Conservation (phyloP, 2,888 invertebrate genomes). For the Pharmacophagus antenor region DNA sequence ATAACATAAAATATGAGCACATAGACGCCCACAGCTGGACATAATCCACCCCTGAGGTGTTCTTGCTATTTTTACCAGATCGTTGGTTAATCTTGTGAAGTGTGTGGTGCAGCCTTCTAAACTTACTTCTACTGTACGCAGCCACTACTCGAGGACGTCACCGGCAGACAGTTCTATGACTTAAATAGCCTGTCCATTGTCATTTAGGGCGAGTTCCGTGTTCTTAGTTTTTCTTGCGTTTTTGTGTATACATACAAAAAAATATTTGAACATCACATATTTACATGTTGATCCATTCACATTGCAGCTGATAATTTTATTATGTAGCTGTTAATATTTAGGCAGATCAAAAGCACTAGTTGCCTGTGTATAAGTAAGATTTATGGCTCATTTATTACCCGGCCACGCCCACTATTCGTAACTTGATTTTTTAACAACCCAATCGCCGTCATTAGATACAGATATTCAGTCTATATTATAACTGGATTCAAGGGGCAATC, state of each 20-base stretch:
- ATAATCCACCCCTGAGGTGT: too few species aligned
- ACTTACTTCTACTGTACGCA: too few species aligned
- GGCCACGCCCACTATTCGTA: constrained; percentile 30
- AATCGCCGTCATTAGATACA: constrained; percentile 27
- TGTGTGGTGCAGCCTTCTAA: too few species aligned
- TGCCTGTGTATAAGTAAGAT: constrained; percentile 31
- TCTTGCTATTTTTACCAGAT: too few species aligned
- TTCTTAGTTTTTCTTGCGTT: neutral
- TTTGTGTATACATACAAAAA: neutral
- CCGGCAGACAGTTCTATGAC: too few species aligned
- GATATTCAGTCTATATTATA: constrained; percentile 19
- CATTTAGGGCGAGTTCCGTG: too few species aligned
- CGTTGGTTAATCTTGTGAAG: too few species aligned
- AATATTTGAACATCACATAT: neutral
- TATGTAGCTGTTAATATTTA: constrained; percentile 28
- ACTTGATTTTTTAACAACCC: constrained; percentile 29
- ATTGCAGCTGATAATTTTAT: constrained; percentile 18
- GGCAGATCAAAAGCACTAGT: constrained; percentile 26
- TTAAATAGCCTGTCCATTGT: too few species aligned
- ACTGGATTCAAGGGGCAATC: constrained; percentile 2
- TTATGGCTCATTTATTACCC: constrained; percentile 31
- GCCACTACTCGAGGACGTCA: too few species aligned
- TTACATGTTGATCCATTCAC: constrained; percentile 4
- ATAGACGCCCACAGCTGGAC: too few species aligned
- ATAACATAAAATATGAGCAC: too few species aligned